Conservation (phyloP, 2,113 vertebrate genomes). For the Calyptommatus sinebrachiatus region DNA sequence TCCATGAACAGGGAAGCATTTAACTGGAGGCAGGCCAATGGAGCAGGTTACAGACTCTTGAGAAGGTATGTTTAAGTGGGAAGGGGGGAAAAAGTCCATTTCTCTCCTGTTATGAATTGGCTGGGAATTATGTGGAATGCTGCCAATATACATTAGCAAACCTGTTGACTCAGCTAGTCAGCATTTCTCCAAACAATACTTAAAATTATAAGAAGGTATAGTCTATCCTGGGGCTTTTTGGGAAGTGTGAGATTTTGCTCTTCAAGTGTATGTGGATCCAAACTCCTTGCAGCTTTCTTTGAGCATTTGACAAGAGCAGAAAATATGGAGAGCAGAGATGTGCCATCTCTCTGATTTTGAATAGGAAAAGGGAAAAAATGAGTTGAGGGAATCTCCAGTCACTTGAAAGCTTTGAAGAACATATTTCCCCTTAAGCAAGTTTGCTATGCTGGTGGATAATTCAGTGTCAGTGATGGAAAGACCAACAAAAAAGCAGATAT, state of each 20-base stretch:
- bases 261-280: neutral
- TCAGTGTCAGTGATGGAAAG: too few relatives aligned
- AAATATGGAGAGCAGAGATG: neutral
- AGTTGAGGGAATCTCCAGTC: too few relatives aligned
- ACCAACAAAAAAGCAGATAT: too few relatives aligned
- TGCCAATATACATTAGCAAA: neutral
- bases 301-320: neutral
- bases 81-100: neutral
- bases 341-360: neutral
- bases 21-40: neutral
- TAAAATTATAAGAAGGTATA: neutral
- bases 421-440: too few relatives aligned
- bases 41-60: neutral
- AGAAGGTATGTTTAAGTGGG: neutral
- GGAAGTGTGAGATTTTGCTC: neutral
- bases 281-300: neutral
- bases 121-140: neutral
- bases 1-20: too few relatives aligned
- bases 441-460: too few relatives aligned
- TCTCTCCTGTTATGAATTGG: neutral
- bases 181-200: neutral
- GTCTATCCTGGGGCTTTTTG: neutral
- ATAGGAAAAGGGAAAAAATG: too few relatives aligned
- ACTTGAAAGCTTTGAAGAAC: neutral
- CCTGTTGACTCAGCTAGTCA: neutral